phyloP scores from a whole-genome alignment of 2,797 vertebrate species.

The Clarias laeviceps region DNA sequence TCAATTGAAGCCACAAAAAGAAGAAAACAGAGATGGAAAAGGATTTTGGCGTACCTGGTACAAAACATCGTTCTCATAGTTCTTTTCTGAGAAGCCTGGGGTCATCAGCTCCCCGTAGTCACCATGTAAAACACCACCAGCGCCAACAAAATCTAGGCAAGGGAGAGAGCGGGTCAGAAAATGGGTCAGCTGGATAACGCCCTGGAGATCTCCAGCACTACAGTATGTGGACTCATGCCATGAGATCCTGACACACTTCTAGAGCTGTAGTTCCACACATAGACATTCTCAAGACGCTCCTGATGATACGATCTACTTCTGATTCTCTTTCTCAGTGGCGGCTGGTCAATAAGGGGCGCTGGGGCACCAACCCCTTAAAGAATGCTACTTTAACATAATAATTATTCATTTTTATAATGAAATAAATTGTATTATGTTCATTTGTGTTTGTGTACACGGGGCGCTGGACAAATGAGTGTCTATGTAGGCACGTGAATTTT shows the following conservation, averaged over 20 bases:
- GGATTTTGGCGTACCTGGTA: slow-evolving; percentile 71
- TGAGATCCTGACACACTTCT: slow-evolving; percentile 1
- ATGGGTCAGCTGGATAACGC: slow-evolving; percentile 58
- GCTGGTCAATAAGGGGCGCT: no score
- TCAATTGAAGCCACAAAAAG: background rate
- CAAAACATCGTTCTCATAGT: slow-evolving; percentile 68
- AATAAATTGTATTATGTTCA: no score
- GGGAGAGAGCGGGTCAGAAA: background rate
- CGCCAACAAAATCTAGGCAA: slow-evolving; percentile 74
- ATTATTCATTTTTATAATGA: no score
- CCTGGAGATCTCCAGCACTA: slow-evolving; percentile 14
- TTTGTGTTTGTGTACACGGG: no score
- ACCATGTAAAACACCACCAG: slow-evolving; percentile 77
- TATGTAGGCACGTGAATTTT: no score
- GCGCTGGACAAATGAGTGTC: no score
- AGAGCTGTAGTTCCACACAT: background rate
- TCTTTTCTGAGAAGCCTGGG: slow-evolving; percentile 68
- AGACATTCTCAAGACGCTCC: background rate
- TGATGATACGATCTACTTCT: background rate
- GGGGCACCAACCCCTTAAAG: no score
- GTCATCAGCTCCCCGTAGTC: slow-evolving; percentile 75
- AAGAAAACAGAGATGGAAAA: background rate
- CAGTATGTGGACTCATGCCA: background rate
- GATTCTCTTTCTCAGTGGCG: no score
- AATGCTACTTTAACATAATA: no score